Base-by-base conservation (phyloP, 2,888 invertebrate genomes). In the Eudemis profundana region DNA sequence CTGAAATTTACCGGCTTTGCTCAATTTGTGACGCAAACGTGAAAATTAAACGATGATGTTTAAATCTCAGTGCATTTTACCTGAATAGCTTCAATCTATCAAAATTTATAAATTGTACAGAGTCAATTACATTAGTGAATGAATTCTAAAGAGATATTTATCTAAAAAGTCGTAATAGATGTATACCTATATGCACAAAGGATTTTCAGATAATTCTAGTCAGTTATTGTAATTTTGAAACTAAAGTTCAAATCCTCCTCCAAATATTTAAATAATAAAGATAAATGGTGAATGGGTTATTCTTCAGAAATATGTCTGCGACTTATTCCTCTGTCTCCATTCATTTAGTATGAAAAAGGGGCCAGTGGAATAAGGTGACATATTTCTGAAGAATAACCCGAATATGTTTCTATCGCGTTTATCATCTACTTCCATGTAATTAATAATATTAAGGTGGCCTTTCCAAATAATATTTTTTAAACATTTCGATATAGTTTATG, bases 381-480 rank as follows among this genome's bases (percentile, higher is more conserved):
- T n/a, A n/a, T n/a, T n/a, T n/a, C n/a, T n/a, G n/a, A n/a, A n/a
- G n/a, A n/a, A n/a, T n/a, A n/a, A n/a, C n/a, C n/a, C n/a, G n/a
- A 42, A 62, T 62, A 59, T 59, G 57, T 62, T 51, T 62, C 21
- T 62, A 59, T 40, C 57, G 21, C 53, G 7, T 54, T 63, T 72
- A 72, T 73, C 67, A 74, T 72, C 73, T 70, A 73, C 70, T 74
- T 70, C 61, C 75, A 76, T 73, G 50, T 66, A 47, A 33, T 29
- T 46, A 69, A 68, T 71, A 71, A 68, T 69, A 69, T 76, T 83
- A 86, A 86, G 86, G 89, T 88, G 90, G 91, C 90, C 91, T 91
- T 91, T 91, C 90, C 90, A 90, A 84, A 82, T 82, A 85, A 87
- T 85, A 78, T 82, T 89, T 89, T 86, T 84, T 79, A 86, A 85